Base-by-base conservation (phyloP, 1,140 invertebrate species). In the Anthonomus grandis region DNA sequence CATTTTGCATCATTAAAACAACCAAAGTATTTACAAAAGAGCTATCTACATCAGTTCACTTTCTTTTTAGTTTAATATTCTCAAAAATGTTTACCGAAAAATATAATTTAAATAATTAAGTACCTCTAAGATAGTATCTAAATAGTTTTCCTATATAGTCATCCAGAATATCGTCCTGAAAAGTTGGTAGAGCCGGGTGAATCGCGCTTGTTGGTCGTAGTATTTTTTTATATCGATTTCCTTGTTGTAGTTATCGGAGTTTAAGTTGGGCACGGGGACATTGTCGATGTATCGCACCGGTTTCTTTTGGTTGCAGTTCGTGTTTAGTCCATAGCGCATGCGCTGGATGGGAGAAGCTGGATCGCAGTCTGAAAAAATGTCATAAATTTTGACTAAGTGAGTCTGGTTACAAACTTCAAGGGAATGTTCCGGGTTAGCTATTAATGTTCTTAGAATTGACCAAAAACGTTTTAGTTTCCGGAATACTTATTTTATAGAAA, bases 271-370 rank as follows among this genome's bases (percentile, higher is more conserved):
- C 18, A 21, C 46, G 9, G 65, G 56, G 12, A 63, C 41, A 17
- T 27, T 46, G 4, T 24, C 70, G 0, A 80, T 79, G 72, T 86
- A 86, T 17, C 77, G 70, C n/a, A 86, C 74, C 2, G 73, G 68
- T 62, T 76, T 70, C 6, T 73, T 70, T 4, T 67, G 61, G 57
- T 80, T 73, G 68, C 85, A 87, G 62, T 85, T 85, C 3, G 79
- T 83, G 47, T 62, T 74, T 38, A 81, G 61, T 22, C 67, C 64
- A 12, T 67, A 64, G 12, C 34, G 18, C 13, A 24, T 41, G 39
- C 25, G 34, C n/a, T 55, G 42, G 21, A 47, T 41, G 10, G 50
- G 39, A 21, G 47, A 59, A 4, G 41, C 18, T 24, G 34, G 27
- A 52, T 64, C 64, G 37, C 59, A 62, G 47, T 58, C 60, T 55